Evolutionary conservation across 2,888 invertebrate species (phyloP).

Genomic region (Mantis religiosa): DNA sequence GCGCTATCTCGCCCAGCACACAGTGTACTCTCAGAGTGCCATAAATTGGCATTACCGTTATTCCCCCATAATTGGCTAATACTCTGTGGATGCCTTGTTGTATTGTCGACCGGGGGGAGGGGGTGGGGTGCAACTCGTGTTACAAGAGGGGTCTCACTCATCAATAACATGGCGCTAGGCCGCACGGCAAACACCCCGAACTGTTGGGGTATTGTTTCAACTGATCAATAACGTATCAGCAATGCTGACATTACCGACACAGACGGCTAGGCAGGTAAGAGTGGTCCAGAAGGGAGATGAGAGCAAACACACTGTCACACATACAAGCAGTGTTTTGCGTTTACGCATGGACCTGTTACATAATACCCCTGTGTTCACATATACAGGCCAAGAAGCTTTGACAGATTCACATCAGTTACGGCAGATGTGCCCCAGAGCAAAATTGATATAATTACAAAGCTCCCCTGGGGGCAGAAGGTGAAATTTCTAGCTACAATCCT

Average conservation of each 20-base stretch:
- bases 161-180: constrained; percentile 1
- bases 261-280: background rate
- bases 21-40: background rate
- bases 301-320: background rate
- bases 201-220: background rate
- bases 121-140: background rate
- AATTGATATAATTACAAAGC: background rate
- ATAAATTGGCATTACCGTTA: constrained; percentile 26
- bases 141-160: background rate
- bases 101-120: background rate
- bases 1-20: background rate
- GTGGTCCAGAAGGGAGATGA: background rate
- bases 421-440: background rate
- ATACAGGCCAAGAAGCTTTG: background rate
- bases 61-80: constrained; percentile 20
- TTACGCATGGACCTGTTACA: background rate
- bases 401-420: background rate
- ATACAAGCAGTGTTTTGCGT: background rate
- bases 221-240: background rate
- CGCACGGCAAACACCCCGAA: background rate
- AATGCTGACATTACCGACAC: background rate
- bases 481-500: background rate
- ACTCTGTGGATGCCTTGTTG: background rate
- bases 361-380: background rate
- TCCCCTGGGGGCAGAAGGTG: background rate